A percentile compares a stretch with the other conserved stretches of the same genome.
Conservation (phyloP, 2,797 vertebrate genomes). For the Brachyalestes nurse region DNA sequence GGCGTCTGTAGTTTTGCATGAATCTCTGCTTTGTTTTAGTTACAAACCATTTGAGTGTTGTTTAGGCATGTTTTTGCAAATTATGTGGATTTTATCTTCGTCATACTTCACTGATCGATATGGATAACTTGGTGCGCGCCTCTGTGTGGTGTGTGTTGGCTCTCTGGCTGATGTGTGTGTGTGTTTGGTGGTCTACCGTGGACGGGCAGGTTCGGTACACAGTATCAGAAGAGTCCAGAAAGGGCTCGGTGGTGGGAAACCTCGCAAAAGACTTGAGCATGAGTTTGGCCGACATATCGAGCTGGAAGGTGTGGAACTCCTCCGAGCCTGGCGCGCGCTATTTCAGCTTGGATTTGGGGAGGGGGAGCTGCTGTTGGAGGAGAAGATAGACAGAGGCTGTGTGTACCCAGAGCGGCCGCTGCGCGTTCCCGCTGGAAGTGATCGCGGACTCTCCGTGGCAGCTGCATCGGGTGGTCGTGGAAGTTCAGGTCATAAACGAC, state of each 20-base stretch:
- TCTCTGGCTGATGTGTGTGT: constrained; percentile 57
- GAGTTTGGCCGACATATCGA: constrained; percentile 49
- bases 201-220: constrained; percentile 71
- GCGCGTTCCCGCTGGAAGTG: constrained; percentile 49
- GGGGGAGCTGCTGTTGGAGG: not conserved
- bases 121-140: constrained; percentile 49
- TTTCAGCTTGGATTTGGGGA: not conserved
- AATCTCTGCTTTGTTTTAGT: not conserved
- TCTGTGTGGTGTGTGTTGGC: constrained; percentile 64
- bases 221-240: constrained; percentile 75
- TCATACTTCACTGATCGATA: constrained; percentile 59
- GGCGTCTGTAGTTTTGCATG: not conserved
- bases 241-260: constrained; percentile 75
- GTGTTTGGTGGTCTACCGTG: constrained; percentile 66
- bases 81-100: not conserved
- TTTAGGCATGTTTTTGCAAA: not conserved
- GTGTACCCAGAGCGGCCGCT: constrained; percentile 23
- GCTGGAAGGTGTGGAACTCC: constrained; percentile 58
- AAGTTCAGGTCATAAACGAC: constrained; percentile 72
- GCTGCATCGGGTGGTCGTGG: constrained; percentile 66
- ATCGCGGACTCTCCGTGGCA: constrained; percentile 48
- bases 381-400: constrained; percentile 43
- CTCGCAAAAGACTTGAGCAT: constrained; percentile 80
- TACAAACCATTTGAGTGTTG: not conserved
- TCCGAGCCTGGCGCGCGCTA: constrained; percentile 60